These are phyloP conservation scores for Melangyna quadrimaculata DNA, from an alignment of 2,888 invertebrate species.

Conservation along the genomic window DNA sequence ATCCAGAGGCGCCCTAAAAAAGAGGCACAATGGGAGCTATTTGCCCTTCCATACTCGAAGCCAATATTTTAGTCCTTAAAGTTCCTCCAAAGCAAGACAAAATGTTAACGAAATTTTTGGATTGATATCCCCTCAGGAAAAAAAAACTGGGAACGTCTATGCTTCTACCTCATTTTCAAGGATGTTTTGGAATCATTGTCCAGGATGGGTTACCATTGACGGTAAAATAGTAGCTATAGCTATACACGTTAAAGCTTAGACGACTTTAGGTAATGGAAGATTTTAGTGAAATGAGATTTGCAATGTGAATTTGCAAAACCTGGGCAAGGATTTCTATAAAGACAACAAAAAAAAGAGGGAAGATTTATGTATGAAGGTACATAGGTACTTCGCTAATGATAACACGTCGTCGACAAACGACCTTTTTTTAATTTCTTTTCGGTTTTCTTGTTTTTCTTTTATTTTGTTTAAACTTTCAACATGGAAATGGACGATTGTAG, in stretches of 20 bases:
- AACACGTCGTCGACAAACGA: background rate
- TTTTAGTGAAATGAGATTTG: slow-evolving; percentile 51
- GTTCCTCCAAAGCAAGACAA: background rate
- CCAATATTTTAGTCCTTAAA: background rate
- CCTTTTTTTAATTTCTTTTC: background rate
- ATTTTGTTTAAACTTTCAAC: background rate
- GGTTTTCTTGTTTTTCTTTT: background rate
- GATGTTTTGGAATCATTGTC: slow-evolving; percentile 41
- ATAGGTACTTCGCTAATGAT: slow-evolving; percentile 13
- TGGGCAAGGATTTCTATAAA: background rate
- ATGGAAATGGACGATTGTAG: background rate
- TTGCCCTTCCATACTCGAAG: background rate
- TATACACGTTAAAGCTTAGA: slow-evolving; percentile 38
- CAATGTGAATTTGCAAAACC: background rate
- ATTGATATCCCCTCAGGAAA: background rate
- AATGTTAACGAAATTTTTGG: background rate
- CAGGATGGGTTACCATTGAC: slow-evolving; percentile 3
- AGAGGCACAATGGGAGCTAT: background rate
- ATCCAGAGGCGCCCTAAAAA: background rate
- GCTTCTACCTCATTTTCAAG: slow-evolving; percentile 2
- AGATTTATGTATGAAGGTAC: too few relatives aligned
- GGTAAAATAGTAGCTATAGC: slow-evolving; percentile 1
- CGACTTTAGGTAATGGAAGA: slow-evolving; percentile 38
- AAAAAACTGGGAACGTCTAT: background rate
- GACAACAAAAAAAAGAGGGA: background rate